phyloP scores from a whole-genome alignment of 2,113 vertebrate genomes.

The Mesoclemmys tuberculata region DNA sequence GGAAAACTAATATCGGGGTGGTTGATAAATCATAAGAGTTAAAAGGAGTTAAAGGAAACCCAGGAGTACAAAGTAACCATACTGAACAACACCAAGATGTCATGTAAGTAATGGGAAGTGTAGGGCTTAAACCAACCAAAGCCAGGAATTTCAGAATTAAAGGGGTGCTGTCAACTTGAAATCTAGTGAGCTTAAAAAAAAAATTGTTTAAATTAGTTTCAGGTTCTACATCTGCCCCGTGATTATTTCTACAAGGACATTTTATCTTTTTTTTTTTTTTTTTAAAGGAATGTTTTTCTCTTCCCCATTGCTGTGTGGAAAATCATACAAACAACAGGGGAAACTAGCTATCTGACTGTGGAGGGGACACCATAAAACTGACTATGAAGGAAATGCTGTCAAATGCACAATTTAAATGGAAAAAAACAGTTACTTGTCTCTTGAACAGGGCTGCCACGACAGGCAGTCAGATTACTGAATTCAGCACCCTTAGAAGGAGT shows the following conservation, averaged over 20 bases:
- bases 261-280: background rate
- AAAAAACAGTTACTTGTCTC: background rate
- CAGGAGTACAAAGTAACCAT: background rate
- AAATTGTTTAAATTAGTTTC: background rate
- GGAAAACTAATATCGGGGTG: conserved; percentile 29
- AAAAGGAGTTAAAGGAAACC: background rate
- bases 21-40: background rate
- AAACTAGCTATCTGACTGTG: background rate
- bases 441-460: background rate
- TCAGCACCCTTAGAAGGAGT: background rate
- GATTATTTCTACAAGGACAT: background rate
- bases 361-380: background rate
- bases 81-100: background rate
- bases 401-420: background rate
- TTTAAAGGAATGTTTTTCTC: background rate
- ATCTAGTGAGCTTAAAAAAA: background rate
- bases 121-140: background rate
- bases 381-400: background rate
- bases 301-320: background rate
- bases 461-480: background rate
- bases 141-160: background rate
- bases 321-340: background rate
- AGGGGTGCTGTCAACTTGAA: background rate
- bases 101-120: background rate
- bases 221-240: background rate